Evolutionary conservation across 2,888 invertebrate species (phyloP).

Genomic region (Magallana nippona): DNA sequence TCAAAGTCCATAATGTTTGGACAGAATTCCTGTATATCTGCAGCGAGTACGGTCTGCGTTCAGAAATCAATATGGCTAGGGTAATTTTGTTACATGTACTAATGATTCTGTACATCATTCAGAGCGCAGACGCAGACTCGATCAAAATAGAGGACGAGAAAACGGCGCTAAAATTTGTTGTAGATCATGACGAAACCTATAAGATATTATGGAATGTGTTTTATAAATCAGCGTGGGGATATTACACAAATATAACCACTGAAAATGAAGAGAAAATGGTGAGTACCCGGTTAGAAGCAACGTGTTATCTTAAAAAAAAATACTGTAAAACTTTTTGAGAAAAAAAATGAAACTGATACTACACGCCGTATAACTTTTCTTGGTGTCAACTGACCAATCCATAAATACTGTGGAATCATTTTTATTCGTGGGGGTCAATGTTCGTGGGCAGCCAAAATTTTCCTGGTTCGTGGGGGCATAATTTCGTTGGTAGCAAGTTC

Average conservation of each 20-base stretch:
- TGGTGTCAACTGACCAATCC: too few species aligned
- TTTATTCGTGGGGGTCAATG: too few species aligned
- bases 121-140: neutral
- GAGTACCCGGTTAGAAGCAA: neutral
- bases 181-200: slow-evolving; percentile 1
- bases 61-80: neutral
- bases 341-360: neutral
- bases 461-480: too few species aligned
- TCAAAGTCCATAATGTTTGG: neutral
- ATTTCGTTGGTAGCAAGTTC: too few species aligned
- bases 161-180: neutral
- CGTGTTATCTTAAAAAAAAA: neutral
- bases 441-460: too few species aligned
- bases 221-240: slow-evolving; percentile 10
- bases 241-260: neutral
- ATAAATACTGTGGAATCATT: too few species aligned
- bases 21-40: neutral
- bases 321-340: neutral
- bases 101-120: neutral
- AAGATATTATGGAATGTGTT: slow-evolving; percentile 3
- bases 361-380: too few species aligned
- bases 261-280: neutral
- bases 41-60: neutral
- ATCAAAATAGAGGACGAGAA: neutral
- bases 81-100: neutral